Base-by-base conservation (phyloP, 1,140 invertebrate genomes). In the Anastatus disparis region DNA sequence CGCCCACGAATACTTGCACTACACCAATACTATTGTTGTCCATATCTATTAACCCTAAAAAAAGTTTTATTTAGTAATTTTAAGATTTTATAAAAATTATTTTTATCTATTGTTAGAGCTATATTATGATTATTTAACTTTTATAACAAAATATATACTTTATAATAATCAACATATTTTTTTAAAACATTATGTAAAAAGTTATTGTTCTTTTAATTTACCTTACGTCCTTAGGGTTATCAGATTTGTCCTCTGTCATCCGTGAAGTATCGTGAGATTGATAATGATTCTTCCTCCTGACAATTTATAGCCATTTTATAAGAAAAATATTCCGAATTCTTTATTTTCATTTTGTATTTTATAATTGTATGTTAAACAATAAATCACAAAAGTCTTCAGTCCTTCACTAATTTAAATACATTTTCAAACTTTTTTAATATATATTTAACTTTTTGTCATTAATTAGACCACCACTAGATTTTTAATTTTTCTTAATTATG, bases 1-100 rank as follows among this genome's bases (percentile, higher is more conserved):
- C 92, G 67, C 95, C 95, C 77, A 96, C 94, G 87, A 95, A 96
- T 83, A 97, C 94, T 88, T 94, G 91, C 71, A 92, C 85, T 22
- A 86, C 85, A 59, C 84, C 84, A 27, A 81, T 83, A 44, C 76
- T 79, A 77, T 75, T 81, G 75, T 65, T 79, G 72, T 86, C 85
- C 85, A 86, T 86, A 74, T 77, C 75, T 79, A 77, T 80, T 74
- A 80, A 84, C 84, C 85, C 84, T 84, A 40, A 10, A 74, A 76
- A 8, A 27, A 13, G 15, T 27, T 22, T 52, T 15, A 24, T 50
- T 1, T 2, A 38, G 12, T 58, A 24, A 58, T 42, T 40, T 24
- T 27, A 26, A 17, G 9, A 13, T 53, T 9, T 22, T 35, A 53
- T 10, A 66, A 53, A 66, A 26, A 29, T 46, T 67, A 58, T 59